Evolutionary conservation across 1,140 invertebrate species (phyloP).

Genomic region (Drosophila pachea): DNA sequence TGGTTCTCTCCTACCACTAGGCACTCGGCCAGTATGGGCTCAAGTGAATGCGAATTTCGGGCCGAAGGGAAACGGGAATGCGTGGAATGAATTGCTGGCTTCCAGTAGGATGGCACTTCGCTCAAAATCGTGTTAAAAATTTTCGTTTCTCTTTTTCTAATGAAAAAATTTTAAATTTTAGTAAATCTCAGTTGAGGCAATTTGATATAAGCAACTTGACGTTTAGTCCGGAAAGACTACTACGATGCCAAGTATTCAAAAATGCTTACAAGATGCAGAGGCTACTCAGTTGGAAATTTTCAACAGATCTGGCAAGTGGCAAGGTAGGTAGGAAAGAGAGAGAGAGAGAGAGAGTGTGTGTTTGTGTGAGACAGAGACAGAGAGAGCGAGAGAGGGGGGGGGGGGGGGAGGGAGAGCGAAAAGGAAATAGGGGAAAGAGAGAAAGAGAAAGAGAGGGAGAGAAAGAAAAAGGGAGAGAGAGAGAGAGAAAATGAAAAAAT

Average conservation of each 20-base stretch:
- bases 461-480: neutral
- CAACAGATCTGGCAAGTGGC: too few species aligned
- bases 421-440: neutral
- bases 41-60: too few species aligned
- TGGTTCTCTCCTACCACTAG: neutral
- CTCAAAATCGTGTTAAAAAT: slow-evolving; percentile 21
- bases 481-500: neutral
- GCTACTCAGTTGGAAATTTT: too few species aligned
- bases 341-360: neutral
- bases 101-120: slow-evolving; percentile 3
- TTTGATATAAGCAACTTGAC: slow-evolving; percentile 11
- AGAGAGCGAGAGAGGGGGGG: too few species aligned
- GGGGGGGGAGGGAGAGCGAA: neutral
- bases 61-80: neutral
- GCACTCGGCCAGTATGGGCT: neutral
- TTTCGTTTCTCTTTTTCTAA: slow-evolving; percentile 11
- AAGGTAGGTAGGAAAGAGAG: too few species aligned
- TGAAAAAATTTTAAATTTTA: slow-evolving; percentile 13
- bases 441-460: too few species aligned
- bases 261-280: too few species aligned
- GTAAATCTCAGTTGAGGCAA: slow-evolving; percentile 19
- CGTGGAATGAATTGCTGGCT: slow-evolving; percentile 6
- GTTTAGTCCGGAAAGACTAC: slow-evolving; percentile 7
- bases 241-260: neutral
- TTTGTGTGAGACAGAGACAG: too few species aligned